These are phyloP conservation scores for Siniperca undulata DNA, from an alignment of 2,797 vertebrate genomes.

Conservation along the genomic window DNA sequence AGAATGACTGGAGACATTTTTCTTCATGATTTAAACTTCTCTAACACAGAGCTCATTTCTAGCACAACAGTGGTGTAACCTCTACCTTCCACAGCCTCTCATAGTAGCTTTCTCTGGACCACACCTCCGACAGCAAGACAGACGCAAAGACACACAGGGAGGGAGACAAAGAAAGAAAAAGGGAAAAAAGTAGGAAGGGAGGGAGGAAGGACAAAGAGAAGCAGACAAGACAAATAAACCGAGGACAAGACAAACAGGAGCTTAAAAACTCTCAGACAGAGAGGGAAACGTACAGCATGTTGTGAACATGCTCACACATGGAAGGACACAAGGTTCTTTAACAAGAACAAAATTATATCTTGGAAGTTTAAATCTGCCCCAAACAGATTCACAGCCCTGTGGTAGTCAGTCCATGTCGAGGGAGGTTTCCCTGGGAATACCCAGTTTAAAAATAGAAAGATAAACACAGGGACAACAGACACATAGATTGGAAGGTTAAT, in stretches of 20 bases:
- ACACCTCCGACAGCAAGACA: slow-evolving; percentile 82
- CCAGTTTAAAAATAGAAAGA: slow-evolving; percentile 46
- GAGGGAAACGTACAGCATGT: slow-evolving; percentile 43
- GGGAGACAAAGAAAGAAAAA: slow-evolving; percentile 40
- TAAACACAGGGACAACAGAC: slow-evolving; percentile 40
- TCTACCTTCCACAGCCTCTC: slow-evolving; percentile 86
- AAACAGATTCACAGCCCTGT: slow-evolving; percentile 26
- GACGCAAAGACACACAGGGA: slow-evolving; percentile 63
- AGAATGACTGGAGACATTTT: slow-evolving; percentile 26
- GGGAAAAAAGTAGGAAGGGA: slow-evolving; percentile 7
- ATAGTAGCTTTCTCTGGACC: slow-evolving; percentile 84
- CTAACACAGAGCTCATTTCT: slow-evolving; percentile 52
- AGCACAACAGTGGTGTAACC: slow-evolving; percentile 54
- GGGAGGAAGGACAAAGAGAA: slow-evolving; percentile 56
- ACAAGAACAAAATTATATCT: slow-evolving; percentile 21
- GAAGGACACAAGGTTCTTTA: slow-evolving; percentile 11
- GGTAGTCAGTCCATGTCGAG: background rate
- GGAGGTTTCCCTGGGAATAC: slow-evolving; percentile 41
- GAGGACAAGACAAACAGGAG: slow-evolving; percentile 58
- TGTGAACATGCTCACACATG: slow-evolving; percentile 41
- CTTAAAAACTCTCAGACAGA: slow-evolving; percentile 57
- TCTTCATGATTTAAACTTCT: slow-evolving; percentile 39
- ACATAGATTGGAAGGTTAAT: slow-evolving; percentile 32
- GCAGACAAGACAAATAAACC: slow-evolving; percentile 73
- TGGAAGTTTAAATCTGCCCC: slow-evolving; percentile 9